Percentiles rank a stretch among this genome's conserved stretches.
Conservation (phyloP, 2,797 vertebrate genomes). For the Rallus crepitans region DNA sequence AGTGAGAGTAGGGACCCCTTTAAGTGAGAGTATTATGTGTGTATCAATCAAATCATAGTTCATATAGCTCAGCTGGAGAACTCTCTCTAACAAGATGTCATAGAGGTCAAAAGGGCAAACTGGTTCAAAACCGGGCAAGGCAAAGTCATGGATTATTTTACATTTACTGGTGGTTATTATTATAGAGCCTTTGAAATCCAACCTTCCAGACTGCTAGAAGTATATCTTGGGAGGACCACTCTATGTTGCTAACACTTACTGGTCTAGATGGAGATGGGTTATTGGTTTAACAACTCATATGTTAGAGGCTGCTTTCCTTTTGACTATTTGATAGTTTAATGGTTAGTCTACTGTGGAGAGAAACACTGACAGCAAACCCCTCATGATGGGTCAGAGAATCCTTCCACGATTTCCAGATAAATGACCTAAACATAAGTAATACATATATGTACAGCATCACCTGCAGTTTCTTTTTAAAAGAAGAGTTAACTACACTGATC, state of each 20-base stretch:
- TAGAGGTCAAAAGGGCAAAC: neutral
- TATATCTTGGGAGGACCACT: neutral
- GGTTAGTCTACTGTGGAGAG: neutral
- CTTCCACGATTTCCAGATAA: neutral
- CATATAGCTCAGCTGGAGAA: neutral
- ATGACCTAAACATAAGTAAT: neutral
- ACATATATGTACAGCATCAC: no score
- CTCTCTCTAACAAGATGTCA: neutral
- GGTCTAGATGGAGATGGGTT: neutral
- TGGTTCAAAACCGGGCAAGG: neutral
- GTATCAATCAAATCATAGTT: neutral
- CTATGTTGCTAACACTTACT: neutral
- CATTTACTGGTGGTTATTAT: neutral
- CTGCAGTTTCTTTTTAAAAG: neutral
- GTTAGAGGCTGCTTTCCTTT: neutral
- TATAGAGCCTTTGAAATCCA: neutral
- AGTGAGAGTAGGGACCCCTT: neutral
- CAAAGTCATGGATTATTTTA: neutral
- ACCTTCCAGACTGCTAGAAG: neutral
- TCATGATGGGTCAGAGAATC: neutral
- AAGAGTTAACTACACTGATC: neutral
- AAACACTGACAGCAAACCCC: neutral
- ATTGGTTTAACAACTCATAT: neutral
- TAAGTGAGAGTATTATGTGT: neutral
- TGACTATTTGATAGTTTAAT: neutral